Evolutionary conservation across 2,888 invertebrate genomes (phyloP).

Genomic region (Cheilosia soror): DNA sequence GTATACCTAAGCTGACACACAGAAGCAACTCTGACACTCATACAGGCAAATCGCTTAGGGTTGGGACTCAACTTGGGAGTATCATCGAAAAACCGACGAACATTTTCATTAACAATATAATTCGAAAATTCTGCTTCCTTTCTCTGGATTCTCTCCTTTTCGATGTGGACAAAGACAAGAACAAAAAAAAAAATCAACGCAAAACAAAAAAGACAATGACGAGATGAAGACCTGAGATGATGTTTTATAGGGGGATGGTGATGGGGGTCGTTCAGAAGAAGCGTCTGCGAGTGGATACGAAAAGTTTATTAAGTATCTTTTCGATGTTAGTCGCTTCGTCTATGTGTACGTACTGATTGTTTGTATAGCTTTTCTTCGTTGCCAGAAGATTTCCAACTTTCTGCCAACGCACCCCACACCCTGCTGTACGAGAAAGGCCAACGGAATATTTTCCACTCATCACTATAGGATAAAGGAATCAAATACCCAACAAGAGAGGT

Average conservation of each 20-base stretch:
- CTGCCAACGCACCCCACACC: not conserved
- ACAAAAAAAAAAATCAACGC: conserved; percentile 26
- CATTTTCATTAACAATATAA: conserved; percentile 69
- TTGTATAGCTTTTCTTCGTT: conserved; percentile 30
- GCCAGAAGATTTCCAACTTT: conserved; percentile 25
- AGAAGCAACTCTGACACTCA: conserved; percentile 7
- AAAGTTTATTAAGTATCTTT: conserved; percentile 52
- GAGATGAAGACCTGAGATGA: not conserved
- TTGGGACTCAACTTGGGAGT: conserved; percentile 47
- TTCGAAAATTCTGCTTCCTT: conserved; percentile 58
- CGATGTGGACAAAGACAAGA: not conserved
- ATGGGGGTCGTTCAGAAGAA: not conserved
- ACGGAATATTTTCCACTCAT: conserved; percentile 40
- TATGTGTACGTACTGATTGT: conserved; percentile 18
- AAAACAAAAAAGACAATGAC: conserved; percentile 35
- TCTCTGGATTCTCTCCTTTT: conserved; percentile 6
- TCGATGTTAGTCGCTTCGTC: conserved; percentile 19
- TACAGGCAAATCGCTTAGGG: conserved; percentile 13
- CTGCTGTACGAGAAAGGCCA: not conserved
- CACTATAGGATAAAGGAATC: conserved; percentile 26
- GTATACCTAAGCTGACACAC: conserved; percentile 38
- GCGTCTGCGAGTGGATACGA: not conserved
- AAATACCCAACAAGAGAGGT: conserved; percentile 16
- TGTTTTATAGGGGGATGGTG: not conserved
- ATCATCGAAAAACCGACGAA: conserved; percentile 66